Base-by-base conservation (phyloP, 2,797 vertebrate species). In the Pristis pectinata region DNA sequence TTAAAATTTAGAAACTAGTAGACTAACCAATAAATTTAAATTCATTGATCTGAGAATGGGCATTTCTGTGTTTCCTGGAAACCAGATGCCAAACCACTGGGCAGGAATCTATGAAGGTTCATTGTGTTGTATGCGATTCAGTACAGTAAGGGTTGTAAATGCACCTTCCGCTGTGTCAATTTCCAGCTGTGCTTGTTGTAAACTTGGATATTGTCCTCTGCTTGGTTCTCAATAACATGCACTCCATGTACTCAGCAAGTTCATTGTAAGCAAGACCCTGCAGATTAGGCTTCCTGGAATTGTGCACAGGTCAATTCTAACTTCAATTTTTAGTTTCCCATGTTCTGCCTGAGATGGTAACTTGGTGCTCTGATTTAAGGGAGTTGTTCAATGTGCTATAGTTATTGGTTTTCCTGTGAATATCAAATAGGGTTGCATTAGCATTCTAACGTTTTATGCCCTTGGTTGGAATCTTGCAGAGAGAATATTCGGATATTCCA, bases 401-500 rank as follows among this genome's bases (percentile, higher is more conserved):
- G 59, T 91, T 41, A 64, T 37, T 61, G 0, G n/a, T 41, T 91
- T 91, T 91, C 59, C 37, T 67, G 59, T 41, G 61, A 22, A 6
- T 80, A 80, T 17, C 79, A 80, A 44, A 44, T 80, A 37, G 56
- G 37, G 30, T 74, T 13, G 24, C 49, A 44, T 34, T 34, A 0
- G 49, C 49, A 15, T 94, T 94, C 7, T 49, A 76, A 76, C 13
- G n/a, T 76, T 17, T 56, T 94, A 13, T 76, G 4, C 30, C 72
- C 37, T 19, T 49, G 92, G 13, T 94, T 94, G 70, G 44, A 76
- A 53, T 53, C 56, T 44, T 0, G 0, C 97, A 99, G 98, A 96
- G 98, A 99, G 95, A 99, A 98, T 95, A 96, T 99, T 96, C 97
- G 98, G 64, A 98, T 98, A n/a, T 99, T 99, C 95, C 98, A 98